Conservation (phyloP, 1,140 invertebrate species). For the Hyles vespertilio region DNA sequence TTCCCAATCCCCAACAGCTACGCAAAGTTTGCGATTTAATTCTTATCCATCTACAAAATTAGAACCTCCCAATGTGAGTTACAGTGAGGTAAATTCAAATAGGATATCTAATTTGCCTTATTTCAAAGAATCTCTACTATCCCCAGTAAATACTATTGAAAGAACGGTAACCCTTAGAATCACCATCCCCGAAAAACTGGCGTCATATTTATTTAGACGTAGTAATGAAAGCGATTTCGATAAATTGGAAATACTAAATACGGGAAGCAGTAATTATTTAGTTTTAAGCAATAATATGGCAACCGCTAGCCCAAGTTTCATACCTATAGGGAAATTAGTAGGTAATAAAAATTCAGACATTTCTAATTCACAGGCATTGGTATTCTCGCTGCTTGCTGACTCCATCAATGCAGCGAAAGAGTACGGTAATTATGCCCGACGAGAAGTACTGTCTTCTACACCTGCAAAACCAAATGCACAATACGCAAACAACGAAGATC, state of each 20-base stretch:
- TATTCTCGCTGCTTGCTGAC: constrained; percentile 60
- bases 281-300: constrained; percentile 49
- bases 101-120: constrained; percentile 50
- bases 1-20: constrained; percentile 17
- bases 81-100: constrained; percentile 33
- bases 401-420: constrained; percentile 61
- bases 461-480: constrained; percentile 29
- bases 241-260: constrained; percentile 62
- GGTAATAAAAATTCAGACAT: constrained; percentile 50
- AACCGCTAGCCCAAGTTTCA: constrained; percentile 29
- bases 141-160: constrained; percentile 47
- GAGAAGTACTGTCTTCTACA: constrained; percentile 31
- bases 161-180: constrained; percentile 67
- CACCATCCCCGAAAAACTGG: constrained; percentile 61
- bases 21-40: constrained; percentile 41
- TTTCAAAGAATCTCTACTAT: constrained; percentile 42
- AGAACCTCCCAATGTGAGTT: constrained; percentile 45
- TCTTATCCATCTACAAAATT: constrained; percentile 43
- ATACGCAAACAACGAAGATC: constrained; percentile 37
- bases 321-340: constrained; percentile 53
- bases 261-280: constrained; percentile 59
- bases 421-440: constrained; percentile 50
- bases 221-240: constrained; percentile 34
- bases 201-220: constrained; percentile 53
- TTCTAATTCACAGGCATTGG: constrained; percentile 67